These are phyloP conservation scores for Forficula auricularia DNA, from an alignment of 1,140 invertebrate species.

Conservation along the genomic window DNA sequence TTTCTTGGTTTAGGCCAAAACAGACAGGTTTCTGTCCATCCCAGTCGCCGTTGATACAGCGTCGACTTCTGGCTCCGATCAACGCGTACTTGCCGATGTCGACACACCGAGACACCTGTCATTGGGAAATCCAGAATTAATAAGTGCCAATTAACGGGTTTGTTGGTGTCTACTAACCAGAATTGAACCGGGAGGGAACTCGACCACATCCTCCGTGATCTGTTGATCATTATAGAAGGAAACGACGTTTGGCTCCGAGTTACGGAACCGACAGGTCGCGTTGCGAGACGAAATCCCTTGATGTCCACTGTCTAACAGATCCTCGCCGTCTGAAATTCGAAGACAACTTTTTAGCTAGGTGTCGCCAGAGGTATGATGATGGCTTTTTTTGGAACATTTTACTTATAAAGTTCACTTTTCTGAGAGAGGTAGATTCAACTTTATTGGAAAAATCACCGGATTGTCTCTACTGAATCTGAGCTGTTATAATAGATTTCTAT, in stretches of 20 bases:
- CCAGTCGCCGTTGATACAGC: constrained; percentile 59
- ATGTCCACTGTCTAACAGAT: constrained; percentile 17
- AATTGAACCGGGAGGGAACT: constrained; percentile 53
- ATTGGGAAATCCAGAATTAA: not conserved
- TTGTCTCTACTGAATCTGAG: no score
- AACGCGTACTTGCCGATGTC: constrained; percentile 60
- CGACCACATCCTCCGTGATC: constrained; percentile 51
- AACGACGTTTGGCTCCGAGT: constrained; percentile 57
- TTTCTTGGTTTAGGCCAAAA: constrained; percentile 63
- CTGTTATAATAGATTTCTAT: no score
- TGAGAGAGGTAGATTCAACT: not conserved
- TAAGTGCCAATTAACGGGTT: not conserved
- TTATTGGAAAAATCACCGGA: no score
- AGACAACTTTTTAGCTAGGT: no score
- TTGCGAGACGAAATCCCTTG: constrained; percentile 33
- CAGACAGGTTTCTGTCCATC: constrained; percentile 57
- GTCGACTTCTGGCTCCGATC: constrained; percentile 37
- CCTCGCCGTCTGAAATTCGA: constrained; percentile 8
- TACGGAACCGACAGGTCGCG: constrained; percentile 52
- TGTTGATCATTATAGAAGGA: constrained; percentile 61
- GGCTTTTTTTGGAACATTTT: no score
- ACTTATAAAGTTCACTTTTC: not conserved
- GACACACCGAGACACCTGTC: constrained; percentile 39
- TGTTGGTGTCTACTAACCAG: constrained; percentile 32
- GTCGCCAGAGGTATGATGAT: no score